Base-by-base conservation (phyloP, 2,113 vertebrate genomes). In the Ictalurus punctatus region DNA sequence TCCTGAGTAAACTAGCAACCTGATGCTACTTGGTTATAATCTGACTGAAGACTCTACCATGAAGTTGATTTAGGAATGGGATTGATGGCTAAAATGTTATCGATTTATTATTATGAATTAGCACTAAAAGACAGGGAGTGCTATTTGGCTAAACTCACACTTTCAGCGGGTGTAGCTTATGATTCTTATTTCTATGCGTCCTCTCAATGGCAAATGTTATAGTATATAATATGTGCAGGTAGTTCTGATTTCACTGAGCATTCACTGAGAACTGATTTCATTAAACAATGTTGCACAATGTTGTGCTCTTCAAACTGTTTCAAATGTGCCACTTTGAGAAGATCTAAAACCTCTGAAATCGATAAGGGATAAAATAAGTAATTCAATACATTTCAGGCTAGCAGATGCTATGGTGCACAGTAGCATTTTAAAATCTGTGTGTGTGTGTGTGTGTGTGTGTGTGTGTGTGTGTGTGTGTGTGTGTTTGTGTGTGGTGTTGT, bases 401-500 rank as follows among this genome's bases (percentile, higher is more conserved):
- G 27, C 10, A n/a, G 3, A 67, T 67, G 25, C 27, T 67, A 67
- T n/a, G 27, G 65, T n/a, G 27, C 10, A 13, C 65, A 67, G 10
- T n/a, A 67, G 65, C 9, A n/a, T 4, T 67, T 12, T n/a, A 67
- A 67, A 13, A 67, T 19, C 5, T 21, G 54, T 23, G 59, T 81
- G 17, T 37, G 16, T 79, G 44, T 84, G n/a, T 58, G n/a, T n/a
- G n/a, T 81, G 13, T 40, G n/a, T 79, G 48, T 85, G 12, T 88
- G 59, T 34, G n/a, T 82, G 37, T 37, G 37, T 23, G 54, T 23
- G 59, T 81, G 17, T 40, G 16, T 79, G 48, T 84, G n/a, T 58
- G 73, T 88, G 58, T 85, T 2, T 86, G 25, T 92, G 61, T 23
- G 27, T 69, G 65, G 56, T 84, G n/a, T 58, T 81, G 19, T n/a